Evolutionary conservation across 2,888 invertebrate genomes (phyloP).

Genomic region (Ditylenchus weischeri): DNA sequence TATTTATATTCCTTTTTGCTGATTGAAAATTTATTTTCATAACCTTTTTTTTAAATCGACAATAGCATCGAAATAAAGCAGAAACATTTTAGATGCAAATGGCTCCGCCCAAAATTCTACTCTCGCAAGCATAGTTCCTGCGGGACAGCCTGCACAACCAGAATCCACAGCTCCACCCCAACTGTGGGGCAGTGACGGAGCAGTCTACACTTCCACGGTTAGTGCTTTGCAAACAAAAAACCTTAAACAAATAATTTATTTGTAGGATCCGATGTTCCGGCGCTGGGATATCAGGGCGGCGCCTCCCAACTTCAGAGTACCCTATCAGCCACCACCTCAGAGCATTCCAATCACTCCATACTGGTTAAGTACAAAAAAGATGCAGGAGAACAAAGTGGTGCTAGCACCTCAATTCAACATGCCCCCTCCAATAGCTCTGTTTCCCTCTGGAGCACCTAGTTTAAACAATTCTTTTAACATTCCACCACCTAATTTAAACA

Average conservation of each 20-base stretch:
- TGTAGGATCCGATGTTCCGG: constrained; percentile 36
- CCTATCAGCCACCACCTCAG: constrained; percentile 32
- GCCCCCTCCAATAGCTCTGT: constrained; percentile 18
- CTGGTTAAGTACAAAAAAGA: constrained; percentile 37
- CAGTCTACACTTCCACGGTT: constrained; percentile 32
- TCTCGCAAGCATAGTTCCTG: background rate
- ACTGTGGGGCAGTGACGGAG: constrained; percentile 47
- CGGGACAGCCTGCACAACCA: constrained; percentile 14
- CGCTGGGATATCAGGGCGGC: constrained; percentile 37
- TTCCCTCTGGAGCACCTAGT: background rate
- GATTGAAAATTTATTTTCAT: no score
- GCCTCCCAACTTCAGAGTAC: constrained; percentile 34
- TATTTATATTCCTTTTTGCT: no score
- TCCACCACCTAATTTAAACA: constrained; percentile 25
- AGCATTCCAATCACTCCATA: constrained; percentile 29
- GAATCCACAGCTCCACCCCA: constrained; percentile 32
- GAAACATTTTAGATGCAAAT: background rate
- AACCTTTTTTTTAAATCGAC: no score
- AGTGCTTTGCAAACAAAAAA: constrained; percentile 13
- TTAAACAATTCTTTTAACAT: constrained; percentile 12
- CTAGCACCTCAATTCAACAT: constrained; percentile 22
- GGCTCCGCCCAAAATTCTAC: background rate
- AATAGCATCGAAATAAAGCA: no score
- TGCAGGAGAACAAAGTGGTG: constrained; percentile 36
- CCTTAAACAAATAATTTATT: background rate